These are phyloP conservation scores for Mesopsocus fuscifrons DNA, from an alignment of 2,888 invertebrate species.

Conservation along the genomic window DNA sequence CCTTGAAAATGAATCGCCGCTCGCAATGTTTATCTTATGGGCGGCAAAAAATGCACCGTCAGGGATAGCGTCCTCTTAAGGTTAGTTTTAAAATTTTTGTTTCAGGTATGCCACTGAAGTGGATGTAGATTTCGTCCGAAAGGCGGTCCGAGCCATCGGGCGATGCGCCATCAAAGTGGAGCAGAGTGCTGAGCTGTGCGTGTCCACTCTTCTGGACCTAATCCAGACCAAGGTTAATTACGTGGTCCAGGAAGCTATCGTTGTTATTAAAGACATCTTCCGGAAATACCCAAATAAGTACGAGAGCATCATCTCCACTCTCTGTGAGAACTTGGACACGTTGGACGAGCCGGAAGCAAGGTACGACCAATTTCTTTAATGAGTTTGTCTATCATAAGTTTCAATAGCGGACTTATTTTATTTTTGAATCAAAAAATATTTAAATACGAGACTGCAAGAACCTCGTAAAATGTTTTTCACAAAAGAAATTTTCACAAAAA, in stretches of 20 bases:
- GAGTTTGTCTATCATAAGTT: too few relatives aligned
- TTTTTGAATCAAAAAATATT: too few relatives aligned
- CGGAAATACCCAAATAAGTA: conserved; percentile 98
- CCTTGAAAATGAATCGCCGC: too few relatives aligned
- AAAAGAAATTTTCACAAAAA: too few relatives aligned
- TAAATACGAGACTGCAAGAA: too few relatives aligned
- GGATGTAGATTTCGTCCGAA: conserved; percentile 97
- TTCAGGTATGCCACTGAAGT: conserved; percentile 83
- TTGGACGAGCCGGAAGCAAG: conserved; percentile 97
- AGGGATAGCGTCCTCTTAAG: too few relatives aligned
- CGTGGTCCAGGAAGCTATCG: conserved; percentile 98
- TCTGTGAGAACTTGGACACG: conserved; percentile 97
- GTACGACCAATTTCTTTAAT: too few relatives aligned
- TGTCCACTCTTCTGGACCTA: conserved; percentile 87
- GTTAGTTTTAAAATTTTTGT: conserved; percentile 2
- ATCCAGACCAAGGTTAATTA: conserved; percentile 99
- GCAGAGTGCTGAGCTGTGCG: conserved; percentile 95
- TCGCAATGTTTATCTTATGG: too few relatives aligned
- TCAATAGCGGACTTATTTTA: too few relatives aligned
- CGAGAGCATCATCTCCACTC: conserved; percentile 96
- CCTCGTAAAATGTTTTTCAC: not conserved
- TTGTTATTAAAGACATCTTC: conserved; percentile 96
- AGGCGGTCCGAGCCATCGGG: conserved; percentile 96
- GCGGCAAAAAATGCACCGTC: too few relatives aligned
- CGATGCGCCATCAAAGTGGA: conserved; percentile 97